Evolutionary conservation across 2,888 invertebrate genomes (phyloP), one percentile per base, ranked within the genome.

Genomic region (Sphinx pinastri): DNA sequence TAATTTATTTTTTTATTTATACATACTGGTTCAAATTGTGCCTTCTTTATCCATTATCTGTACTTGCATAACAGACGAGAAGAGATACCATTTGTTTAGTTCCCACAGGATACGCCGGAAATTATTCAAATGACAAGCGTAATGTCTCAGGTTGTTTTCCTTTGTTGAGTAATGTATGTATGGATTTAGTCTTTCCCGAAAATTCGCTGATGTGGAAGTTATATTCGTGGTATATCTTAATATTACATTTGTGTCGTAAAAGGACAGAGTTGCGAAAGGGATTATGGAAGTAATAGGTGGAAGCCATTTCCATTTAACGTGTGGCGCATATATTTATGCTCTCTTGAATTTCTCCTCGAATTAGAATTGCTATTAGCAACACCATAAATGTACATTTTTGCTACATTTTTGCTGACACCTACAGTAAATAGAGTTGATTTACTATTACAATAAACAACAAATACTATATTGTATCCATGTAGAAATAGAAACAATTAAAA

Each of bases 81-180:
- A 47, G 63, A 38, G 63, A 47, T 63, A 63, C 47, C 63, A 63
- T 63, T 63, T 63, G 63, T 63, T 63, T 47, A 63, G 63, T 19
- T 63, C 63, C 63, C 63, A 63, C 63, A 63, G 19, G 63, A 63
- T 63, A 63, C 49, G 47, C 7, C 47, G 63, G 13, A 63, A 63
- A 63, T 63, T 63, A 63, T 63, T 63, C 63, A 63, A 63, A 63
- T 63, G 63, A 63, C 63, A 63, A 49, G 63, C 63, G 63, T 63
- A 63, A 63, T 63, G 63, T 63, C 63, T 12, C 63, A 63, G 63
- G 49, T 63, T 63, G 49, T 63, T 63, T 63, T 63, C 63, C 49
- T 63, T 63, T 47, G 63, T 63, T 38, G 63, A 49, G 63, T 63
- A 63, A 63, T 63, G 63, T 63, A 63, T 63, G 63, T 49, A 63